phyloP scores from a whole-genome alignment of 1,140 invertebrate species.

The Amphibalanus amphitrite region DNA sequence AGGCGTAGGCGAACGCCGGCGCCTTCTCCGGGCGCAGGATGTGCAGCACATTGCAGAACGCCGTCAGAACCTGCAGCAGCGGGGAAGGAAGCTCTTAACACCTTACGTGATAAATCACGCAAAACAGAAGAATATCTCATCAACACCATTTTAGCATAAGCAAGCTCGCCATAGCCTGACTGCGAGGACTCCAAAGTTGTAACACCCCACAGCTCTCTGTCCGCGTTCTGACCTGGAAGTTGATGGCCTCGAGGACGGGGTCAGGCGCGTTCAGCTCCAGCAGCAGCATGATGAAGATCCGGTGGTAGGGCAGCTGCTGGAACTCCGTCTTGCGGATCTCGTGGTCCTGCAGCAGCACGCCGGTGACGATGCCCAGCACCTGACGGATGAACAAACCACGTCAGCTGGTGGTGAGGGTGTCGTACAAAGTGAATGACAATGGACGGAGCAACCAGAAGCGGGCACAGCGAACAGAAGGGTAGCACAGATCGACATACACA shows the following conservation, averaged over 20 bases:
- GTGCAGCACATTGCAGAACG: slow-evolving; percentile 80
- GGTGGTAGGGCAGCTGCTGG: slow-evolving; percentile 91
- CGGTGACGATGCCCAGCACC: slow-evolving; percentile 83
- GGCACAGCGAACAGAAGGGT: too few species aligned
- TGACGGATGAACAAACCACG: slow-evolving; percentile 20
- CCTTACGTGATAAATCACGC: too few species aligned
- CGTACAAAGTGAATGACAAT: too few species aligned
- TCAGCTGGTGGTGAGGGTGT: background rate
- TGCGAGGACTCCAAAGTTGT: too few species aligned
- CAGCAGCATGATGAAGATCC: slow-evolving; percentile 94
- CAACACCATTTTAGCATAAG: too few species aligned
- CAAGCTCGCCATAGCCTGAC: too few species aligned
- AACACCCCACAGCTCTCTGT: too few species aligned
- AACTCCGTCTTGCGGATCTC: slow-evolving; percentile 69
- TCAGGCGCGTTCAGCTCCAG: slow-evolving; percentile 89
- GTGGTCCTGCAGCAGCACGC: slow-evolving; percentile 86
- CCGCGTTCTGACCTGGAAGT: slow-evolving; percentile 56
- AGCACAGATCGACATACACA: too few species aligned
- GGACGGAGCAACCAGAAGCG: too few species aligned
- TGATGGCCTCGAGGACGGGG: slow-evolving; percentile 76
- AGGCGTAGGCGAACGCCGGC: slow-evolving; percentile 93
- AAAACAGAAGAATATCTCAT: too few species aligned
- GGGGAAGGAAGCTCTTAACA: slow-evolving; percentile 15
- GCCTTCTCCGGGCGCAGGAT: slow-evolving; percentile 83
- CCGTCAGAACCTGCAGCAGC: slow-evolving; percentile 48